Percentiles rank a stretch among this genome's conserved stretches.
These are phyloP conservation scores for Seladonia tumulorum DNA, from an alignment of 2,888 invertebrate genomes.

Conservation along the genomic window DNA sequence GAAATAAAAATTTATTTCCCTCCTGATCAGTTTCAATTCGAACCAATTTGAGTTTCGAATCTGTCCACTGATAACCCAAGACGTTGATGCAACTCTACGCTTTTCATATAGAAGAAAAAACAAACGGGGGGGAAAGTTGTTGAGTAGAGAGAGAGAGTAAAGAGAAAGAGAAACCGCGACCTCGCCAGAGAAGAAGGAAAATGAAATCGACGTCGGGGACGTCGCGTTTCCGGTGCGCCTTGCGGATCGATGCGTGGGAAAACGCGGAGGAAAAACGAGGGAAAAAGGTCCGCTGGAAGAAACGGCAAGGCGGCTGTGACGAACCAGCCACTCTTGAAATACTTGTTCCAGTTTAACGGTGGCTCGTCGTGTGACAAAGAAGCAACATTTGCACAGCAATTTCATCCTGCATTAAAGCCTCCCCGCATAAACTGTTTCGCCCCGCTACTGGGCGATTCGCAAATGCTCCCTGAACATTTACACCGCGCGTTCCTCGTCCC, in stretches of 20 bases:
- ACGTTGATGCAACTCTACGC: too few relatives aligned
- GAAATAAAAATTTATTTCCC: too few relatives aligned
- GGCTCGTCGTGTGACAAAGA: conserved; percentile 35
- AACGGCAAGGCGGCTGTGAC: conserved; percentile 8
- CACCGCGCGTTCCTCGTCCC: not conserved
- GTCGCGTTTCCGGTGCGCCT: conserved; percentile 43
- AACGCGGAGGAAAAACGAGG: conserved; percentile 28
- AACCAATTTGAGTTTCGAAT: too few relatives aligned
- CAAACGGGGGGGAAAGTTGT: too few relatives aligned
- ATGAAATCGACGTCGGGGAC: conserved; percentile 47
- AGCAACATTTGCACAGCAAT: conserved; percentile 42
- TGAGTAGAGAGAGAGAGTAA: not conserved
- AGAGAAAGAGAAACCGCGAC: not conserved
- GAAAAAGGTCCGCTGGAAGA: not conserved
- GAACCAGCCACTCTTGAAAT: conserved; percentile 23
- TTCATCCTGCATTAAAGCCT: conserved; percentile 30
- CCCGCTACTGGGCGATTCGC: not conserved
- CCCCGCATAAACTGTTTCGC: not conserved
- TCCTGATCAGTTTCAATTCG: too few relatives aligned
- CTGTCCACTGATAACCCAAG: too few relatives aligned
- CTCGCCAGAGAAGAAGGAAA: conserved; percentile 15
- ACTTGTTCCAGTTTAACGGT: conserved; percentile 43
- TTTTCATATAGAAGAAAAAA: too few relatives aligned
- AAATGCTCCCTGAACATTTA: not conserved
- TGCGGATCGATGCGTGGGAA: conserved; percentile 26